phyloP scores from a whole-genome alignment of 2,888 invertebrate species.

The Drosophila prostipennis region DNA sequence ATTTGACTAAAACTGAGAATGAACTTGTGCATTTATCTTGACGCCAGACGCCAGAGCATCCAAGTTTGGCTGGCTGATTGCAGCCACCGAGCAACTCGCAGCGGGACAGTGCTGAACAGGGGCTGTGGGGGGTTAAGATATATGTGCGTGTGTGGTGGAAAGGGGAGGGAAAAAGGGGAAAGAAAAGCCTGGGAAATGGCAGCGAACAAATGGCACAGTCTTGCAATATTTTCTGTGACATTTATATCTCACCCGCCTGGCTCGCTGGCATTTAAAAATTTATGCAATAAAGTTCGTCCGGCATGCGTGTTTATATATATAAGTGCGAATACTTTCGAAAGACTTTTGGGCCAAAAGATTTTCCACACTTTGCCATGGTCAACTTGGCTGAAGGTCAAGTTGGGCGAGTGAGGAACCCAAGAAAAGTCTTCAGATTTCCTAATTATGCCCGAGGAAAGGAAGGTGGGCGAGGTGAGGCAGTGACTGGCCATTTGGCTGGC shows the following conservation, averaged over 20 bases:
- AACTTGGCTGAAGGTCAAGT: conserved; percentile 71
- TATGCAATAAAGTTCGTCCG: conserved; percentile 73
- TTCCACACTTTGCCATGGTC: conserved; percentile 33
- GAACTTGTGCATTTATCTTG: conserved; percentile 81
- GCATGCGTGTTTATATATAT: conserved; percentile 16
- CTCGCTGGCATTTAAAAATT: conserved; percentile 71
- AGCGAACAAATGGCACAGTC: conserved; percentile 43
- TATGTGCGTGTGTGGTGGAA: conserved; percentile 9
- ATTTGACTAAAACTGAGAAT: conserved; percentile 63
- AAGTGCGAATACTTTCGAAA: conserved; percentile 24
- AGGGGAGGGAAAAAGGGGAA: background rate
- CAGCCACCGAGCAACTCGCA: conserved; percentile 55
- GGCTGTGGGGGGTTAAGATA: conserved; percentile 20
- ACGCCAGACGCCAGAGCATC: conserved; percentile 55
- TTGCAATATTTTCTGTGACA: conserved; percentile 76
- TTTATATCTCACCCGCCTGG: conserved; percentile 66
- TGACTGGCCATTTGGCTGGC: conserved; percentile 33
- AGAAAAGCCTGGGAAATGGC: background rate
- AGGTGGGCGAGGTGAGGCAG: background rate
- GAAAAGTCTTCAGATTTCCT: conserved; percentile 47
- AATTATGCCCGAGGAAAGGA: conserved; percentile 45
- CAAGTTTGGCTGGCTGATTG: conserved; percentile 74
- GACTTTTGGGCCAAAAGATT: conserved; percentile 17
- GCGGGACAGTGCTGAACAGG: conserved; percentile 35
- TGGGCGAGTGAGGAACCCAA: conserved; percentile 25